Conservation (phyloP, 2,888 invertebrate species). For the Rosalia funebris region DNA sequence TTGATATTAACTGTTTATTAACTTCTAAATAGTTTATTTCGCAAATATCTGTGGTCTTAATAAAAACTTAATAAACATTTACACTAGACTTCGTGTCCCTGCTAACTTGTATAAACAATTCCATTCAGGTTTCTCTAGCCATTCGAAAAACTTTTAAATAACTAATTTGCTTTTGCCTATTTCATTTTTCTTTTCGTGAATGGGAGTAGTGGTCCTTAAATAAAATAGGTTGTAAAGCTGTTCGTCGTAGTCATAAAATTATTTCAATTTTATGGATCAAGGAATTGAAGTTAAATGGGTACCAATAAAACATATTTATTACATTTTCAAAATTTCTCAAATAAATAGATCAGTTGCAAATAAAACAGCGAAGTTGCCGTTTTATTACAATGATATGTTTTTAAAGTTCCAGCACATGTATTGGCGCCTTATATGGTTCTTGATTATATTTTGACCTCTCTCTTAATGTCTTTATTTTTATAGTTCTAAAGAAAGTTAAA, state of each 20-base stretch:
- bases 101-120: too few species aligned
- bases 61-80: conserved; percentile 15
- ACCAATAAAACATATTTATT: conserved; percentile 6
- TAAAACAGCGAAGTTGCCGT: too few species aligned
- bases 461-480: too few species aligned
- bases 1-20: conserved; percentile 11
- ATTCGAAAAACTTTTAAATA: background rate
- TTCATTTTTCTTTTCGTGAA: background rate
- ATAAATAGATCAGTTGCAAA: background rate
- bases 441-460: too few species aligned
- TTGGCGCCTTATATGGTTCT: too few species aligned
- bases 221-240: background rate
- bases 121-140: background rate
- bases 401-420: too few species aligned
- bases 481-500: too few species aligned
- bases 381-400: too few species aligned
- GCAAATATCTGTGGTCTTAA: conserved; percentile 12
- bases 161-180: background rate
- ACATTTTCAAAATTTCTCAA: background rate
- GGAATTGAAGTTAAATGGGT: background rate
- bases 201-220: background rate
- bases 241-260: background rate
- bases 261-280: background rate
- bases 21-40: conserved; percentile 17
- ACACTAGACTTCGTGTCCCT: too few species aligned